Evolutionary conservation across 2,888 invertebrate species (phyloP).

Genomic region (Pterobdella sp.): DNA sequence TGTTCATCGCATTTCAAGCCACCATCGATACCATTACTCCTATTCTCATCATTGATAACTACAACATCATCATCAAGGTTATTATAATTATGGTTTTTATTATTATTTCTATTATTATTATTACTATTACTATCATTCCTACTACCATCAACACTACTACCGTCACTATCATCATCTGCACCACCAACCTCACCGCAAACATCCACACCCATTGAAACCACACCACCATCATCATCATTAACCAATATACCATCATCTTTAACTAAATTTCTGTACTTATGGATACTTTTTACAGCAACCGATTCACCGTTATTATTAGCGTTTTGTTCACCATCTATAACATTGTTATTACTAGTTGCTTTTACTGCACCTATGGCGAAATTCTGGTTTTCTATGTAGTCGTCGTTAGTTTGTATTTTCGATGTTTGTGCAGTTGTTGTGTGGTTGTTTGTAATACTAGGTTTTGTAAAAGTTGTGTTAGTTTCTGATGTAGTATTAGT

Average conservation of each 20-base stretch:
- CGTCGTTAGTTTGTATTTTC: too few species aligned
- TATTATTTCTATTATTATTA: neutral
- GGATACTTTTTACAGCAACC: too few species aligned
- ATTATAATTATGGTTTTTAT: neutral
- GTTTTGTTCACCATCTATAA: too few species aligned
- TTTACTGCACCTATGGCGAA: too few species aligned
- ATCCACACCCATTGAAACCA: neutral
- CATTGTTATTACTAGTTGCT: too few species aligned
- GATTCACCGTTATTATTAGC: too few species aligned
- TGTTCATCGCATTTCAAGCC: constrained; percentile 23
- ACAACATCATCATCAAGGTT: constrained; percentile 26
- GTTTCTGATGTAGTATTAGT: too few species aligned
- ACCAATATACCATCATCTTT: neutral
- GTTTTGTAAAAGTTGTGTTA: too few species aligned
- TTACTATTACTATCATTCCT: neutral
- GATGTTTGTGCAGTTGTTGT: too few species aligned
- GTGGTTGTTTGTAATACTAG: too few species aligned
- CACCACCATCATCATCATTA: constrained; percentile 22
- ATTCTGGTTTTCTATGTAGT: too few species aligned
- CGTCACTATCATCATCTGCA: constrained; percentile 10
- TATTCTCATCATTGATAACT: constrained; percentile 29
- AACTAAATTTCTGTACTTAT: neutral
- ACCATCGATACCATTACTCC: constrained; percentile 27
- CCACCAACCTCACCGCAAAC: constrained; percentile 18
- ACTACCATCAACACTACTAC: neutral